Evolutionary conservation across 2,797 vertebrate species (phyloP).

Genomic region (Neosilurus hyrtlii): DNA sequence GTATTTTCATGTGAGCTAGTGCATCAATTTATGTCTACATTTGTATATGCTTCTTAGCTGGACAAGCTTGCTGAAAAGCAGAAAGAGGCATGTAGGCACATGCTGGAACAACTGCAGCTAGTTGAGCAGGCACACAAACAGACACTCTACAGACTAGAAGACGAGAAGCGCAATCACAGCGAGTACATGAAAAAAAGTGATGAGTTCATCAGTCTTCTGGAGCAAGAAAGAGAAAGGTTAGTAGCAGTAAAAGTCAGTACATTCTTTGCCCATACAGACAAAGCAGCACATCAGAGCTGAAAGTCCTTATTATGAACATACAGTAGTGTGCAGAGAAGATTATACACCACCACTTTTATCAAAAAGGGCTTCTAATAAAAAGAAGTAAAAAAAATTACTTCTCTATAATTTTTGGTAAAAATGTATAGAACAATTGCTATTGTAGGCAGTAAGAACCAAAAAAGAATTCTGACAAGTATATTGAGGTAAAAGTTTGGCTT

Average conservation of each 20-base stretch:
- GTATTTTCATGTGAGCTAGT: neutral
- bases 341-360: too few species aligned
- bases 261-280: neutral
- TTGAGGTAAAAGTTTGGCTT: too few species aligned
- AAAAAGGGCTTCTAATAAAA: too few species aligned
- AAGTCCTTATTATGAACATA: neutral
- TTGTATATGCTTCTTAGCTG: slow-evolving; percentile 73
- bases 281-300: neutral
- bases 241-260: neutral
- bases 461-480: too few species aligned
- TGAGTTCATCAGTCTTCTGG: slow-evolving; percentile 90
- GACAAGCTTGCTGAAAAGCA: slow-evolving; percentile 93
- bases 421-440: too few species aligned
- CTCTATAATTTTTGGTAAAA: too few species aligned
- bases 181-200: slow-evolving; percentile 93
- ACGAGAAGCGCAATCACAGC: slow-evolving; percentile 90
- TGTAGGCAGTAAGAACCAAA: too few species aligned
- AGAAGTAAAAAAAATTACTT: too few species aligned
- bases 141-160: slow-evolving; percentile 83
- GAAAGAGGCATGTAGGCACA: slow-evolving; percentile 84
- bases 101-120: slow-evolving; percentile 90
- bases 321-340: too few species aligned
- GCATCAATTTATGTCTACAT: neutral
- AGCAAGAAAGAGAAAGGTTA: slow-evolving; percentile 73
- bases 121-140: slow-evolving; percentile 90